Evolutionary conservation across 2,888 invertebrate genomes (phyloP), one percentile per base, ranked within the genome.

Genomic region (Agrochola lychnidis): DNA sequence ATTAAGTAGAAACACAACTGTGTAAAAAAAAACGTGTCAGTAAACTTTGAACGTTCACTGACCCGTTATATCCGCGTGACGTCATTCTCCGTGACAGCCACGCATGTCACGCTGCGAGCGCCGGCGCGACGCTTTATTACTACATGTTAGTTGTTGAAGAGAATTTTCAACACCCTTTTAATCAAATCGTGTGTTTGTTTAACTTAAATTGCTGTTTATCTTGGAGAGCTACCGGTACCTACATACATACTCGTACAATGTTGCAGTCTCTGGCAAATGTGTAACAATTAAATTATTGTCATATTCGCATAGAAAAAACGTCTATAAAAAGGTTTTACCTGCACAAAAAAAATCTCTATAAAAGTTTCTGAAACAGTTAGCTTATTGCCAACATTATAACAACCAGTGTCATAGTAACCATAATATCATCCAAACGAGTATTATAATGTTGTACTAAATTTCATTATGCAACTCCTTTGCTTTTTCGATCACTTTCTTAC

Each of bases 51-150:
- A 69, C 30, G 59, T 64, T 69, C 78, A 77, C 57, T 77, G 78
- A 82, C 78, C 63, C 25, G 48, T 25, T 61, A 42, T 59, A 71
- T 73, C 66, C 57, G 7, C 45, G 57, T 84, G 84, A 70, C 53
- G 67, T 82, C 84, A 84, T 70, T 70, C 36, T 42, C n/a, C 61
- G 64, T 82, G 81, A 84, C 71, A 76, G 57, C 12, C 66, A 81
- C 68, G 81, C 63, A 12, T 84, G 69, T 84, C 76, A 81, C 81
- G 85, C 71, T 51, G 69, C 30, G 42, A 79, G 51, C 62, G 56
- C 53, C 36, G 2, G 2, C 30, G 30, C 48, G 22, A 64, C 64
- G 51, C 45, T 76, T 75, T 63, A 71, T 74, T 59, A 70, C 61
- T 56, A 73, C 56, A 56, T 79, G 64, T 69, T 64, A 64, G 83